phyloP scores from a whole-genome alignment of 2,113 vertebrate species.

The Trematomus loennbergii region DNA sequence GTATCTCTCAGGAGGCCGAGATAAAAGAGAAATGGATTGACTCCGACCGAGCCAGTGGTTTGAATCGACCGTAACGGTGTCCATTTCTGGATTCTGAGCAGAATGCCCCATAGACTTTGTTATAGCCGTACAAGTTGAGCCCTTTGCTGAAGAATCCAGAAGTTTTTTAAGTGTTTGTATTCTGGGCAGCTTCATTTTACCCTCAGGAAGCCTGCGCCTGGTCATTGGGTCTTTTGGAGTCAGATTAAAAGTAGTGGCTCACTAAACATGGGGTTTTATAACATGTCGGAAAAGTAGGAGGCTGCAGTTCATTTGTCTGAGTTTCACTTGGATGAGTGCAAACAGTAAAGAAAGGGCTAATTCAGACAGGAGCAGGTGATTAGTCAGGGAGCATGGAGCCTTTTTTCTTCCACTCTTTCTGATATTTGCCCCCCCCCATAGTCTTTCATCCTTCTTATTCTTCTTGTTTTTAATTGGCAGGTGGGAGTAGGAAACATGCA shows the following conservation, averaged over 20 bases:
- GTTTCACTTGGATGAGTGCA: conserved; percentile 73
- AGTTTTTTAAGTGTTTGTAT: conserved; percentile 35
- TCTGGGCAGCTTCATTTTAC: conserved; percentile 9
- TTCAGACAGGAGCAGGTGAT: conserved; percentile 80
- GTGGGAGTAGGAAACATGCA: conserved; percentile 56
- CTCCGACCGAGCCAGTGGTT: conserved; percentile 48
- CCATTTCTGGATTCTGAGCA: conserved; percentile 49
- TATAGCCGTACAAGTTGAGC: conserved; percentile 41
- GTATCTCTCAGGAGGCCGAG: conserved; percentile 51
- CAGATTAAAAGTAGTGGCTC: conserved; percentile 63
- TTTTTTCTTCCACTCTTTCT: conserved; percentile 54
- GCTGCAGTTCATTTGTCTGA: conserved; percentile 66
- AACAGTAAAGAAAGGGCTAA: conserved; percentile 79
- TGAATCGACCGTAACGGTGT: conserved; percentile 46
- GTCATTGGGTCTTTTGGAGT: conserved; percentile 35
- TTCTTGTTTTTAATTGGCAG: conserved; percentile 67
- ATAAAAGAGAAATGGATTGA: conserved; percentile 51
- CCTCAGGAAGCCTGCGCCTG: conserved; percentile 24
- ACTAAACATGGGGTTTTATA: conserved; percentile 53
- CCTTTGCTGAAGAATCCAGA: conserved; percentile 38
- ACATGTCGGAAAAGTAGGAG: conserved; percentile 21
- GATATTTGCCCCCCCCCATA: conserved; percentile 55
- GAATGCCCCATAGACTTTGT: conserved; percentile 63
- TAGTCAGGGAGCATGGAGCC: conserved; percentile 60
- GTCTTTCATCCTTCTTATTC: conserved; percentile 50